A percentile compares a stretch with the other conserved stretches of the same genome.
phyloP scores from a whole-genome alignment of 2,113 vertebrate genomes.

The Hypomesus transpacificus region DNA sequence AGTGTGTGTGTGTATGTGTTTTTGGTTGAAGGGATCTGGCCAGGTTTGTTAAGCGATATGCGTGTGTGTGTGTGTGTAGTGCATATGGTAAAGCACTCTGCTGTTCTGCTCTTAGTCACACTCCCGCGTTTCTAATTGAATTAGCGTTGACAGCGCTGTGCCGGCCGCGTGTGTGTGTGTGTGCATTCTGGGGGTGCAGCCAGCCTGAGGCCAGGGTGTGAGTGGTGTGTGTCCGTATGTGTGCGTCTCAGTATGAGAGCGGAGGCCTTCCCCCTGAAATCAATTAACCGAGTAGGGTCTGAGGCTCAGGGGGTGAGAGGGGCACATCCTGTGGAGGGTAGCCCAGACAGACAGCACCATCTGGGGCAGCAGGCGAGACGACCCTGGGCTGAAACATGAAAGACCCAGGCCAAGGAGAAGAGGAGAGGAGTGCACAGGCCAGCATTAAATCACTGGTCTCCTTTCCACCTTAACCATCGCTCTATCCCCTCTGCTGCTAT shows the following conservation, averaged over 20 bases:
- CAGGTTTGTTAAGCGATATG: constrained; percentile 25
- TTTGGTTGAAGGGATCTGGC: constrained; percentile 13
- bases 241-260: constrained; percentile 44
- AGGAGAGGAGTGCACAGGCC: constrained; percentile 66
- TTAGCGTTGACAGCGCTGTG: constrained; percentile 87
- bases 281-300: constrained; percentile 75
- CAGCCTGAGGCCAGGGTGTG: constrained; percentile 50
- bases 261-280: constrained; percentile 78
- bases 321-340: constrained; percentile 73
- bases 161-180: constrained; percentile 71
- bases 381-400: constrained; percentile 81
- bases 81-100: constrained; percentile 85
- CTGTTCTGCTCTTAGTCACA: constrained; percentile 79
- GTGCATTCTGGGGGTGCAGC: constrained; percentile 45
- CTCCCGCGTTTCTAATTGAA: constrained; percentile 87
- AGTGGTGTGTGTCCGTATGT: constrained; percentile 36
- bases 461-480: constrained; percentile 33
- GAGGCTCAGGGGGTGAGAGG: constrained; percentile 52
- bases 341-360: constrained; percentile 84
- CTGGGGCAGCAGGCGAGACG: constrained; percentile 74
- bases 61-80: constrained; percentile 45
- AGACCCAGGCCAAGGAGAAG: constrained; percentile 72
- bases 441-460: constrained; percentile 77
- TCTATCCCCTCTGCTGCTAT: constrained; percentile 55
- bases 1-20: constrained; percentile 37